Evolutionary conservation across 2,888 invertebrate species (phyloP), one percentile per base, ranked within the genome.

Genomic region (Saturnia pavonia): DNA sequence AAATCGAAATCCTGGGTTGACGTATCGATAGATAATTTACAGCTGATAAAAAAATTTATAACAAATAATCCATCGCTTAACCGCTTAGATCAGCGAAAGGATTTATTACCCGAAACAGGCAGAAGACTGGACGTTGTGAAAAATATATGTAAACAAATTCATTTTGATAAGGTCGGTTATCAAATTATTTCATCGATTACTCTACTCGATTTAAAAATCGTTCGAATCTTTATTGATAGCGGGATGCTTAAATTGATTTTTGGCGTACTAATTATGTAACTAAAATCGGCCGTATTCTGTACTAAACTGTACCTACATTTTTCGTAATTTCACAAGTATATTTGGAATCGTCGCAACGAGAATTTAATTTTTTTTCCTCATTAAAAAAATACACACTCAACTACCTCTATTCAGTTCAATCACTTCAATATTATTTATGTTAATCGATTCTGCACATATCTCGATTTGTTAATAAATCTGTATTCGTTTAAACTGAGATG

Each of bases 401-500:
- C 34, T 34, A 6, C 34, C 34, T 4, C 34, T 34, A n/a, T 54
- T 22, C 22, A 54, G 54, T 54, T 22, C 22, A 11, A 54, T 54
- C 22, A 6, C 7, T 22, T 54, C 22, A 22, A 22, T 22, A 54
- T 27, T 60, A 27, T 6, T 27, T 60, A 27, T 6, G 57, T 7
- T 12, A 60, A 27, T 60, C 57, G 57, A 27, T 60, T 60, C 57
- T 6, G 27, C 12, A 60, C 57, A 60, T 60, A 60, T 60, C 57
- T 60, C 57, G 25, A 60, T 60, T 54, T 16, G 14, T 12, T 27
- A 27, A 60, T 27, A 60, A 14, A 27, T 27, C 27, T 27, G 16
- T 60, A 25, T 14, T 60, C 27, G 57, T 27, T 60, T 54, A 60
- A 27, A 27, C 27, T 60, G 57, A 14, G 25, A 60, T 60, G 12